These are phyloP conservation scores for Phlogophora meticulosa DNA, from an alignment of 2,888 invertebrate species.

Conservation along the genomic window DNA sequence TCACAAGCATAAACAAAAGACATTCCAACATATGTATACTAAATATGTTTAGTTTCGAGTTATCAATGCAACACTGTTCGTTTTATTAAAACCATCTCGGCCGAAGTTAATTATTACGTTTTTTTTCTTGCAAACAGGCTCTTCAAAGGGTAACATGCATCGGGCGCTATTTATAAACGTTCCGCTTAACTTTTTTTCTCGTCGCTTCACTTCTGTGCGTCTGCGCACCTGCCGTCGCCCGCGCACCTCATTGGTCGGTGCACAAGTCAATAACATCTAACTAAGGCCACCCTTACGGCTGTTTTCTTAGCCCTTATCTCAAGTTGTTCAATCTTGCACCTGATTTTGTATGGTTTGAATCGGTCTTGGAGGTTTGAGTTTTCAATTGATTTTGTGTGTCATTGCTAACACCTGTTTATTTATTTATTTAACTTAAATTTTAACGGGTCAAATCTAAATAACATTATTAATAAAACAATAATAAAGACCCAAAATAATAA, in stretches of 20 bases:
- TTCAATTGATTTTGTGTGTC: not conserved
- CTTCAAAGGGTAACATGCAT: slow-evolving; percentile 85
- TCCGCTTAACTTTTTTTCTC: slow-evolving; percentile 77
- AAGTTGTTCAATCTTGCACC: slow-evolving; percentile 52
- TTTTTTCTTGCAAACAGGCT: slow-evolving; percentile 70
- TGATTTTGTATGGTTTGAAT: slow-evolving; percentile 49
- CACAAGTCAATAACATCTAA: slow-evolving; percentile 87
- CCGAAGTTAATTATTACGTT: slow-evolving; percentile 56
- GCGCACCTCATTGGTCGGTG: slow-evolving; percentile 81
- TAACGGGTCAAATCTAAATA: too few relatives aligned
- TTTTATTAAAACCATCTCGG: slow-evolving; percentile 42
- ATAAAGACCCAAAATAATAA: too few relatives aligned
- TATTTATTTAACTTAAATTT: not conserved
- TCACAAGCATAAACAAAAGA: slow-evolving; percentile 7
- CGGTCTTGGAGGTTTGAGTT: slow-evolving; percentile 4
- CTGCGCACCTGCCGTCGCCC: slow-evolving; percentile 80
- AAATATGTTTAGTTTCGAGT: slow-evolving; percentile 23
- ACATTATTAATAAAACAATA: too few relatives aligned
- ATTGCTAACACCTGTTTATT: not conserved
- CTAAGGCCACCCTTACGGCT: slow-evolving; percentile 81
- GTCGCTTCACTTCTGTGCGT: slow-evolving; percentile 75
- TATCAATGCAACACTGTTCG: slow-evolving; percentile 38
- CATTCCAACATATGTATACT: not conserved
- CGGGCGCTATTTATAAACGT: slow-evolving; percentile 87
- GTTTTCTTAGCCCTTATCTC: slow-evolving; percentile 82